Evolutionary conservation across 2,113 vertebrate genomes (phyloP).

Genomic region (Mugil cephalus): DNA sequence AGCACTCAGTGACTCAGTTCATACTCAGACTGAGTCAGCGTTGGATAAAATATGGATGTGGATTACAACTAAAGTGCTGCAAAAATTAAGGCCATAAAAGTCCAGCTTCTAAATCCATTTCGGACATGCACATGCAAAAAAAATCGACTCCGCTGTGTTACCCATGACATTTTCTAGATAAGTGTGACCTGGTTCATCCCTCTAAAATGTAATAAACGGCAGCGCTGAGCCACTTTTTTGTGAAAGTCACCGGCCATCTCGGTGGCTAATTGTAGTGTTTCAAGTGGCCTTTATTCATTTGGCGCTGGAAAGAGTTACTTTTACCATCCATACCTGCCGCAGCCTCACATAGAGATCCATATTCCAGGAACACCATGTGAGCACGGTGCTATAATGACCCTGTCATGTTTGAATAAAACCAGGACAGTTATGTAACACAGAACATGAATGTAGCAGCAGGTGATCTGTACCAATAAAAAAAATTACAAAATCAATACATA

Average conservation of each 20-base stretch:
- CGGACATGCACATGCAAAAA: constrained; percentile 11
- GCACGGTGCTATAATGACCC: background rate
- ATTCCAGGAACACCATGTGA: background rate
- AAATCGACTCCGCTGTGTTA: background rate
- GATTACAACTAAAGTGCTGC: constrained; percentile 23
- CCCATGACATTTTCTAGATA: background rate
- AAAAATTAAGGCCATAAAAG: constrained; percentile 38
- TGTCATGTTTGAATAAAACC: background rate
- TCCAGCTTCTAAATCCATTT: constrained; percentile 27
- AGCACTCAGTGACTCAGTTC: constrained; percentile 14
- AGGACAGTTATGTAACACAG: background rate
- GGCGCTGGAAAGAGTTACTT: no score
- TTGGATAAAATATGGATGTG: constrained; percentile 33
- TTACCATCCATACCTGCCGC: background rate
- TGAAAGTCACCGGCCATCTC: background rate
- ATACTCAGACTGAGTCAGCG: constrained; percentile 26
- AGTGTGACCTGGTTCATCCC: background rate
- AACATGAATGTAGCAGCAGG: background rate
- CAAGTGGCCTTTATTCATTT: background rate
- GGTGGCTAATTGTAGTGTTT: background rate
- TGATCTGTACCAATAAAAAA: background rate
- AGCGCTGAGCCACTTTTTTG: background rate
- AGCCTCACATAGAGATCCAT: background rate
- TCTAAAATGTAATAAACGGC: background rate
- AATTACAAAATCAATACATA: no score